Evolutionary conservation across 2,113 vertebrate genomes (phyloP).

Genomic region (Hemibagrus wyckioides): DNA sequence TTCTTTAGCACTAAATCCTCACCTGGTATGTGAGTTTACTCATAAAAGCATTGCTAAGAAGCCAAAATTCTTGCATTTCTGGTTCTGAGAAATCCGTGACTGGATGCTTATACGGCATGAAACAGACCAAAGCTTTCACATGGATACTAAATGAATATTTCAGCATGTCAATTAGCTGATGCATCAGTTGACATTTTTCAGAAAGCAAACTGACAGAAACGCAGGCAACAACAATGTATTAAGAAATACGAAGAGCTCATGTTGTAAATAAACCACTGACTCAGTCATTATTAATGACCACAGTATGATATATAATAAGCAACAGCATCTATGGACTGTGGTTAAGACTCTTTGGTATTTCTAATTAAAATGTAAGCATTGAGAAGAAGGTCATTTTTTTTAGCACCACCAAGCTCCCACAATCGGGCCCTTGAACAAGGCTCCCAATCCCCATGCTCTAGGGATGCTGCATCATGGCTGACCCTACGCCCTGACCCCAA

Average conservation of each 20-base stretch:
- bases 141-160: constrained; percentile 35
- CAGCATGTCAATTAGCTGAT: constrained; percentile 30
- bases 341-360: no score
- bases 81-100: neutral
- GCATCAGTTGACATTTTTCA: constrained; percentile 34
- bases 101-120: constrained; percentile 18
- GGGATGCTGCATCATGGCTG: no score
- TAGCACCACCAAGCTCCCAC: no score
- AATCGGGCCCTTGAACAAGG: no score
- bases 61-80: neutral
- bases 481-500: no score
- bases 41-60: neutral
- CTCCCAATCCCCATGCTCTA: no score
- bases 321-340: no score
- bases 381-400: no score
- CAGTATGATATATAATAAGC: no score
- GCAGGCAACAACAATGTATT: neutral
- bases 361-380: neutral
- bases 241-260: neutral
- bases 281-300: neutral
- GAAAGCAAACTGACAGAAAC: constrained; percentile 29
- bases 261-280: neutral
- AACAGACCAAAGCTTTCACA: constrained; percentile 30
- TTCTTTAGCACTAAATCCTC: neutral
- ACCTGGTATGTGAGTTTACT: neutral